These are phyloP conservation scores for Parasteatoda lunata DNA, from an alignment of 2,888 invertebrate genomes.

Conservation along the genomic window DNA sequence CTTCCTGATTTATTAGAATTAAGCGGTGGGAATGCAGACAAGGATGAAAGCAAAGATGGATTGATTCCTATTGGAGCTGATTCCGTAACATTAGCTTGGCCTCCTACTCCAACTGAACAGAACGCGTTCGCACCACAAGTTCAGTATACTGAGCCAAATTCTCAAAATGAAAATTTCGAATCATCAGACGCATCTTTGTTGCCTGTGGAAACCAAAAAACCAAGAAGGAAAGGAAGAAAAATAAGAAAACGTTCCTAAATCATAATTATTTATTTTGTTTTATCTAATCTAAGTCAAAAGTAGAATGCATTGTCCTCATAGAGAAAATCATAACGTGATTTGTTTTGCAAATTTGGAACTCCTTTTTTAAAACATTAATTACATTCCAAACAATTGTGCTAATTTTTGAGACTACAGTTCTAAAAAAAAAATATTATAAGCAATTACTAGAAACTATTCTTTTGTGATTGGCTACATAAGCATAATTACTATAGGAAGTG, in stretches of 20 bases:
- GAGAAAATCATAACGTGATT: background rate
- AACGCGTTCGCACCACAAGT: background rate
- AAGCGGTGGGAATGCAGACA: background rate
- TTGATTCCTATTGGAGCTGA: background rate
- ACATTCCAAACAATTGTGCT: background rate
- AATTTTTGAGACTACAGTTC: no score
- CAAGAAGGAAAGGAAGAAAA: background rate
- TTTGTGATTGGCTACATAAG: no score
- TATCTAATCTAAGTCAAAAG: background rate
- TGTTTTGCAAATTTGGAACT: background rate
- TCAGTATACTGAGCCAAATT: background rate
- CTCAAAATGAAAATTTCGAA: background rate
- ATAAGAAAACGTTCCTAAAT: background rate
- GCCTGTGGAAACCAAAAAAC: background rate
- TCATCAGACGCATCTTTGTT: slow-evolving; percentile 7
- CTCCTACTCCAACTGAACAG: background rate
- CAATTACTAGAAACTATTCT: no score
- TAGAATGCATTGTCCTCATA: background rate
- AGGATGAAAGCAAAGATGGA: no score
- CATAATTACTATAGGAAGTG: no score
- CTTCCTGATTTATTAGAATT: background rate
- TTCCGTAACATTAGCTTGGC: slow-evolving; percentile 24
- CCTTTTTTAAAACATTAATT: slow-evolving; percentile 2
- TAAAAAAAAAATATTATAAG: no score
- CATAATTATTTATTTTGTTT: slow-evolving; percentile 9